phyloP scores from a whole-genome alignment of 2,797 vertebrate species.

The Sandelia bainsii region DNA sequence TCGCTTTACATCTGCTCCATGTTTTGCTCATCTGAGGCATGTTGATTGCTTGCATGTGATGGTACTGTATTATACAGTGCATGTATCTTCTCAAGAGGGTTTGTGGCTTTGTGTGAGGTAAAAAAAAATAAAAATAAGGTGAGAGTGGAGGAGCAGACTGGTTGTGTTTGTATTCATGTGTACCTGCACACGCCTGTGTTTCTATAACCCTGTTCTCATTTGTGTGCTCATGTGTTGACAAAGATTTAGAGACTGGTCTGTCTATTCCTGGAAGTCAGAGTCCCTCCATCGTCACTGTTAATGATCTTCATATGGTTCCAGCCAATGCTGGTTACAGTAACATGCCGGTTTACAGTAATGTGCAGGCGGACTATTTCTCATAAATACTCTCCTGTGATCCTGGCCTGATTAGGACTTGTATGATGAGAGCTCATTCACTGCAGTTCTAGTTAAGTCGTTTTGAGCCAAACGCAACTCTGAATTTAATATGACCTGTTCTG shows the following conservation, averaged over 20 bases:
- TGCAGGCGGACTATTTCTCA: constrained; percentile 71
- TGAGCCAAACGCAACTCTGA: constrained; percentile 25
- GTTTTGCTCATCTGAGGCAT: constrained; percentile 58
- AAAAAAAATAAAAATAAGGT: constrained; percentile 11
- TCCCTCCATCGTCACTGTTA: constrained; percentile 59
- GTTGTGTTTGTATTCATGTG: constrained; percentile 1
- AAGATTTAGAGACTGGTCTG: constrained; percentile 48
- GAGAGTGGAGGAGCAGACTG: constrained; percentile 9
- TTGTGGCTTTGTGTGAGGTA: constrained; percentile 38
- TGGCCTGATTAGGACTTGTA: constrained; percentile 44
- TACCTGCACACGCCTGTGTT: constrained; percentile 41
- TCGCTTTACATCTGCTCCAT: constrained; percentile 47
- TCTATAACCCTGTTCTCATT: constrained; percentile 28
- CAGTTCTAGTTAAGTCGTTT: constrained; percentile 45
- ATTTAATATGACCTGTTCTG: constrained; percentile 36
- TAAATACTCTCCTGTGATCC: constrained; percentile 65
- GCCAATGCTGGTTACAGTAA: constrained; percentile 75
- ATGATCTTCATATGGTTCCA: constrained; percentile 77
- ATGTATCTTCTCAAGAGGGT: constrained; percentile 35
- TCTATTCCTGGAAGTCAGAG: constrained; percentile 73
- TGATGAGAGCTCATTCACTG: constrained; percentile 36
- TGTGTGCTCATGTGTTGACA: constrained; percentile 51
- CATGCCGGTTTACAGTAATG: constrained; percentile 79
- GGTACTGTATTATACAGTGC: constrained; percentile 10
- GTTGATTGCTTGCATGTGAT: constrained; percentile 64